Evolutionary conservation across 2,888 invertebrate genomes (phyloP).

Genomic region (Xestia ashworthii): DNA sequence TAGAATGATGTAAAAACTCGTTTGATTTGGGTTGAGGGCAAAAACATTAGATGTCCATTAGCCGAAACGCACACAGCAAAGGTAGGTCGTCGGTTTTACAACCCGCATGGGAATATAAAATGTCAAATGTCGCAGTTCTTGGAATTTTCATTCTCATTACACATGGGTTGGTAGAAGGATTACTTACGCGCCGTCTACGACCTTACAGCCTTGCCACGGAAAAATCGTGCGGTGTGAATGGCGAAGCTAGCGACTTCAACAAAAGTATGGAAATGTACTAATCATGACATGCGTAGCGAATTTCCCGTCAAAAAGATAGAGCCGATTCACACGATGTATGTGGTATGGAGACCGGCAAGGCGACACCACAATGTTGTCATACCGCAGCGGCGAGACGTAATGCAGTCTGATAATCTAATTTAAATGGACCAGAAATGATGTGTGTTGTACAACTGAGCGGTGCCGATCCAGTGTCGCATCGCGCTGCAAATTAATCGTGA

Average conservation of each 20-base stretch:
- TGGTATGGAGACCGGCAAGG: not conserved
- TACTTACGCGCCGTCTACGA: not conserved
- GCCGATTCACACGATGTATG: not conserved
- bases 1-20: constrained; percentile 30
- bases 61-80: constrained; percentile 29
- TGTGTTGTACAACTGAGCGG: not conserved
- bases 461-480: not conserved
- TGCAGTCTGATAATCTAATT: not conserved
- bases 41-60: constrained; percentile 63
- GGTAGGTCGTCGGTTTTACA: constrained; percentile 48
- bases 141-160: constrained; percentile 59
- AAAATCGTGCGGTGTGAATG: not conserved
- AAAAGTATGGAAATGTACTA: not conserved
- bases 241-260: not conserved
- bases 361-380: not conserved
- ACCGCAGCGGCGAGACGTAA: not conserved
- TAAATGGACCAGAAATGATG: not conserved
- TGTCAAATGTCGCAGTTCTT: constrained; percentile 78
- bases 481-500: too few relatives aligned
- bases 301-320: not conserved
- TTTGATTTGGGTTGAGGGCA: constrained; percentile 56
- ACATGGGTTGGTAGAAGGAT: not conserved
- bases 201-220: not conserved
- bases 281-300: not conserved
- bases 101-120: constrained; percentile 73